phyloP scores from a whole-genome alignment of 2,797 vertebrate species.

The Toxotes lorentzi region DNA sequence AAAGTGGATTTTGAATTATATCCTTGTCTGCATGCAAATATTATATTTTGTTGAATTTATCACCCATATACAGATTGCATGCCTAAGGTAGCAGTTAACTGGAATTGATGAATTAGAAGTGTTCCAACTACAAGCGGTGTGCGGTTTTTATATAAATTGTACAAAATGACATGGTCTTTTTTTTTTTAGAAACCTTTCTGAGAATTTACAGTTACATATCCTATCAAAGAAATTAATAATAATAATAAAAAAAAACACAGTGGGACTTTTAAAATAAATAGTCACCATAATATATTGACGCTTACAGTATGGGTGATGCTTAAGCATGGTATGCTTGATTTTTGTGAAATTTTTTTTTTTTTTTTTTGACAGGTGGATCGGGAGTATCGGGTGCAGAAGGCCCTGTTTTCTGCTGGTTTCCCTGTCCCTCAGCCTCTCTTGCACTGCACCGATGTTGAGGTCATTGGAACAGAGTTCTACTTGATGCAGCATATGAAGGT shows the following conservation, averaged over 20 bases:
- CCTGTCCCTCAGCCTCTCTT: conserved; percentile 92
- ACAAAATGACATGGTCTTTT: background rate
- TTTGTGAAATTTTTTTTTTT: too few relatives aligned
- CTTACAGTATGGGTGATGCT: background rate
- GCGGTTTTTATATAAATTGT: background rate
- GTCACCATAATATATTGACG: background rate
- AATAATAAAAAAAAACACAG: background rate
- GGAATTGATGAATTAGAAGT: background rate
- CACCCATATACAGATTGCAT: too few relatives aligned
- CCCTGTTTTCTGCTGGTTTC: conserved; percentile 89
- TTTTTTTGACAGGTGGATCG: conserved; percentile 87
- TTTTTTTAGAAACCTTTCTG: background rate
- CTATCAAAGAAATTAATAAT: background rate
- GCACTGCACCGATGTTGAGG: conserved; percentile 86
- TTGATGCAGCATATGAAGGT: conserved; percentile 94
- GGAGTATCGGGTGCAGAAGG: conserved; percentile 92
- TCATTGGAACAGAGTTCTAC: conserved; percentile 96
- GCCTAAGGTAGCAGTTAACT: background rate
- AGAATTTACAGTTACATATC: background rate
- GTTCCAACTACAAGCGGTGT: background rate
- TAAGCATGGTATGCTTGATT: too few relatives aligned
- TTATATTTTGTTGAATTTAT: too few relatives aligned
- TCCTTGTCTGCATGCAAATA: too few relatives aligned
- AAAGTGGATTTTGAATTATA: too few relatives aligned
- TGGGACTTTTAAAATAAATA: background rate